Percentiles rank a stretch among this genome's conserved stretches.
Evolutionary conservation across 2,797 vertebrate genomes (phyloP).

Genomic region (Platalea minor): DNA sequence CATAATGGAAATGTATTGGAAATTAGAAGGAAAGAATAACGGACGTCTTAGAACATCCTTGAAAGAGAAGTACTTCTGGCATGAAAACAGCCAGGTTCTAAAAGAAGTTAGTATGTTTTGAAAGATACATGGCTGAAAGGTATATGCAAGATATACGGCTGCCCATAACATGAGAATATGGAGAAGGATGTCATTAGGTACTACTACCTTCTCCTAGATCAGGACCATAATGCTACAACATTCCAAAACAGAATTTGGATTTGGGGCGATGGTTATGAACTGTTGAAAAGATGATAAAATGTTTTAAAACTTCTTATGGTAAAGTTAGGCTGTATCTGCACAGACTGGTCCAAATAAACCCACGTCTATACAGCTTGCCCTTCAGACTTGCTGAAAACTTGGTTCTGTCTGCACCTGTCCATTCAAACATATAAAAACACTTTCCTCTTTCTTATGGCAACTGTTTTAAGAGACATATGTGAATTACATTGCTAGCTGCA

Average conservation of each 20-base stretch:
- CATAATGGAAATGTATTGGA: not conserved
- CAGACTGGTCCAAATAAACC: not conserved
- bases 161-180: not conserved
- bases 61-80: not conserved
- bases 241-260: not conserved
- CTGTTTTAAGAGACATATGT: not conserved
- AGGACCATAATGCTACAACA: not conserved
- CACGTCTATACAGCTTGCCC: not conserved
- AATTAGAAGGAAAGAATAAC: not conserved
- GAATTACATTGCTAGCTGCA: not conserved
- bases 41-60: not conserved
- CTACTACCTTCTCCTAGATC: not conserved
- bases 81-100: not conserved
- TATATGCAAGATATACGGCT: not conserved
- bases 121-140: not conserved
- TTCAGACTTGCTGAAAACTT: not conserved
- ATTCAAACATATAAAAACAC: not conserved
- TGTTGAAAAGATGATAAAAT: not conserved
- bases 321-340: not conserved
- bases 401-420: not conserved
- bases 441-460: not conserved
- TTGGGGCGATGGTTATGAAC: not conserved
- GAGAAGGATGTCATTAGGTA: not conserved
- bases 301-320: not conserved
- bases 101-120: not conserved